Evolutionary conservation across 1,140 invertebrate species (phyloP).

Genomic region (Tetramorium parvispinum): DNA sequence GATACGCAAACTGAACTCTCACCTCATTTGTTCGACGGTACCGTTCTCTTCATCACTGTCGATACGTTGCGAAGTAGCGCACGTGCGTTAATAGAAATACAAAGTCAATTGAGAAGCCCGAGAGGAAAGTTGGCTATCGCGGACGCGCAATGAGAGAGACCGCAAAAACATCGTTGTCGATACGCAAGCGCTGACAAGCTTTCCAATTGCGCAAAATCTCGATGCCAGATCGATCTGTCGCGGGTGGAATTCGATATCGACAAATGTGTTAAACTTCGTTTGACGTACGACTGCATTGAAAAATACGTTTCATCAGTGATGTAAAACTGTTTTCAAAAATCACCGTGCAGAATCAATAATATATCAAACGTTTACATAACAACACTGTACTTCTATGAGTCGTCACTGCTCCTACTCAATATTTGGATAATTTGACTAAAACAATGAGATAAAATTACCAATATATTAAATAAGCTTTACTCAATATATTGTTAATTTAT

Average conservation of each 20-base stretch:
- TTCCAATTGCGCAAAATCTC: constrained; percentile 72
- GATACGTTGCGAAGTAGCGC: constrained; percentile 69
- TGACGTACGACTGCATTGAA: constrained; percentile 11
- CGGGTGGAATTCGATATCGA: constrained; percentile 51
- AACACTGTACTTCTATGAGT: too few relatives aligned
- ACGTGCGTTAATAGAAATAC: constrained; percentile 68
- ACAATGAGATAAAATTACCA: too few relatives aligned
- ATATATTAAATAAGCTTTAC: too few relatives aligned
- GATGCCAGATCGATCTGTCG: constrained; percentile 66
- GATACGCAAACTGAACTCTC: constrained; percentile 11
- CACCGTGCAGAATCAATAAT: background rate
- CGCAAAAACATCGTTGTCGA: constrained; percentile 69
- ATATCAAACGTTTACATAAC: background rate
- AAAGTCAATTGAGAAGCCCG: constrained; percentile 64
- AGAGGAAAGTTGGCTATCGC: constrained; percentile 66
- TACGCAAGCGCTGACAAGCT: constrained; percentile 60
- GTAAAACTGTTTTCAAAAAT: background rate
- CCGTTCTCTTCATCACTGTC: constrained; percentile 66
- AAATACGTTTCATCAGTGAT: background rate
- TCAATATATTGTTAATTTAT: too few relatives aligned
- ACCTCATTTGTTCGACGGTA: constrained; percentile 11
- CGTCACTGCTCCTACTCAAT: too few relatives aligned
- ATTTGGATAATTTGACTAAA: too few relatives aligned
- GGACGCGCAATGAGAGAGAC: constrained; percentile 54
- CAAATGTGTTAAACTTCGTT: constrained; percentile 59